Conservation (phyloP, 2,797 vertebrate species). For the Taeniopygia guttata region DNA sequence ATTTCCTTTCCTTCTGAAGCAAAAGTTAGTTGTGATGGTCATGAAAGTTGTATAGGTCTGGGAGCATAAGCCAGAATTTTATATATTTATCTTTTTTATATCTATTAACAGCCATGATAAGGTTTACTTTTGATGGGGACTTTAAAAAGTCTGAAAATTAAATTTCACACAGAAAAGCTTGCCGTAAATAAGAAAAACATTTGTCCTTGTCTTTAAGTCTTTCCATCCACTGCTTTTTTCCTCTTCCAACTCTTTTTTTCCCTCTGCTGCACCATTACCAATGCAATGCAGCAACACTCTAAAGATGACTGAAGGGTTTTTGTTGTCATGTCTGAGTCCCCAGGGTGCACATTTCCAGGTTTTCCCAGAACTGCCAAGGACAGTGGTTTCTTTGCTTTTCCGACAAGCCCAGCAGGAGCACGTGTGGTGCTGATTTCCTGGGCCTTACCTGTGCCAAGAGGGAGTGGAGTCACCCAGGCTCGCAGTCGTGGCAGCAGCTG, state of each 20-base stretch:
- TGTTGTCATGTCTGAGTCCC: background rate
- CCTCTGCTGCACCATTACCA: background rate
- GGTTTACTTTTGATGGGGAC: background rate
- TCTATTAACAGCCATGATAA: background rate
- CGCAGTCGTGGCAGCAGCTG: background rate
- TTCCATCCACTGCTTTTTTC: background rate
- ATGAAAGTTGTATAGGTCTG: background rate
- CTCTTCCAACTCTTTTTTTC: background rate
- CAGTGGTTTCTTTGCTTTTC: background rate
- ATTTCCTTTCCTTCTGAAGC: conserved; percentile 11
- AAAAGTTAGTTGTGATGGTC: background rate
- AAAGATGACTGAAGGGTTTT: background rate
- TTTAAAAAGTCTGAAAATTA: background rate
- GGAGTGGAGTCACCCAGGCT: background rate
- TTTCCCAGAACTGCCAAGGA: background rate
- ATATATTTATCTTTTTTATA: background rate
- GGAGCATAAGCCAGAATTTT: background rate
- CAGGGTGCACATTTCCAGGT: background rate
- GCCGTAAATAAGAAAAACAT: background rate
- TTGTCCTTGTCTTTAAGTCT: background rate
- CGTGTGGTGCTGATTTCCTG: background rate
- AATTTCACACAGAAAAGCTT: background rate
- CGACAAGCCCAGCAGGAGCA: background rate
- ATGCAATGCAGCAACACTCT: background rate
- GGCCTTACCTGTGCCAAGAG: accelerated